Evolutionary conservation across 2,113 vertebrate genomes (phyloP), one percentile per base, ranked within the genome.

Genomic region (Plectropomus leopardus): DNA sequence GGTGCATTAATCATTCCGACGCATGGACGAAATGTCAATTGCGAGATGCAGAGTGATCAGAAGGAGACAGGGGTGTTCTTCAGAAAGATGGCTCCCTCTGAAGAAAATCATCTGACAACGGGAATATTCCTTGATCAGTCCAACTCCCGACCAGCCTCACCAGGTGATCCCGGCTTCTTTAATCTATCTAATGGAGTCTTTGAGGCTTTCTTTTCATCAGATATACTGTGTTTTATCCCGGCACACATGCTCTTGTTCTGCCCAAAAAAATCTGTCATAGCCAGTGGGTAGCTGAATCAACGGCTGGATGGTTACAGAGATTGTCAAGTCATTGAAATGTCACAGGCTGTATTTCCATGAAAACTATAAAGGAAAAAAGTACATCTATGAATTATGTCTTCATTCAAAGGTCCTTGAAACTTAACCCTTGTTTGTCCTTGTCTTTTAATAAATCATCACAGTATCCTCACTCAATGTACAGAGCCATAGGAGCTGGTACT

Each of bases 101-200:
- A 87, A 72, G 80, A 70, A 89, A 85, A 54, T 80, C 77, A 77
- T 92, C 69, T 80, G 74, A 86, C 47, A 53, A 30, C 32, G 7
- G 66, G 47, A 42, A 30, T 32, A 17, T 64, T 86, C 69, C 68
- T 90, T 86, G 58, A 88, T 89, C 86, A 64, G 40, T 71, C 32
- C 48, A 26, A 2, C 80, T 73, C 30, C 60, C 76, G 13, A n/a
- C 74, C 48, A 64, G 68, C 42, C 84, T 63, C 83, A 76, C 73
- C 78, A 61, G 85, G 82, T 71, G 80, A 87, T 80, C 53, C 21
- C 58, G 16, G 58, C 51, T 76, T 45, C 76, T 89, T 82, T 84
- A 85, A 91, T 88, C 81, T 61, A 0, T 34, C n/a, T 89, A 87
- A 86, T 78, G 26, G 48, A 59, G 80, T 66, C 66, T 14, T 28